Evolutionary conservation across 2,888 invertebrate genomes (phyloP), one percentile per base, ranked within the genome.

Genomic region (Zonitis immaculata): DNA sequence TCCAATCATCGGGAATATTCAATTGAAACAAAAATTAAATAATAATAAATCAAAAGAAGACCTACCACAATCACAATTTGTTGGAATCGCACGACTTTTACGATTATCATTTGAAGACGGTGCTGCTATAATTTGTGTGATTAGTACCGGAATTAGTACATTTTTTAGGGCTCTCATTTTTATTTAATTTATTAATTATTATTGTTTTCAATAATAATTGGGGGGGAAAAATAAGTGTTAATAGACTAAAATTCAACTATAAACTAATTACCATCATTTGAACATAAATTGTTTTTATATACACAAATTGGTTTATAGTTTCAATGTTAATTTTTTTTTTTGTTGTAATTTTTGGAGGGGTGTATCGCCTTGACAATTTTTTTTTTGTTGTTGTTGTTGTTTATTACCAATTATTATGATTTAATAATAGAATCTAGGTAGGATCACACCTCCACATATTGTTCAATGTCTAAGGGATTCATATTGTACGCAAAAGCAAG

Each of bases 291-390:
- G 63, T 66, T 69, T 68, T 66, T 69, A 69, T 68, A 39, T 39
- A 22, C 5, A 66, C 65, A 62, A 59, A 58, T 54, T 59, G 48
- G 53, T 55, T 59, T 59, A 59, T 65, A 62, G 65, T 68, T 66
- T 63, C 60, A 66, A 66, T 64, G 62, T 62, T 63, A 56, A 49
- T 12, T 28, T 26, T 26, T 22, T 25, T 44, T 28, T 26, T 26
- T 22, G n/a, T 44, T 26, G 50, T 47, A 51, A 60, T 59, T n/a
- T n/a, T 63, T 56, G 62, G 54, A 64, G 69, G 66, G 67, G 59
- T 52, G 47, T 54, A 57, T 67, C 49, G 54, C 71, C 71, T 71
- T 71, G 71, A 68, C 69, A 68, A 66, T 68, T 60, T 64, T 58
- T 56, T 56, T 52, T 53, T 46, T 26, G n/a, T n/a, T n/a, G n/a